phyloP scores from a whole-genome alignment of 2,797 vertebrate genomes.

The Agapornis canus region DNA sequence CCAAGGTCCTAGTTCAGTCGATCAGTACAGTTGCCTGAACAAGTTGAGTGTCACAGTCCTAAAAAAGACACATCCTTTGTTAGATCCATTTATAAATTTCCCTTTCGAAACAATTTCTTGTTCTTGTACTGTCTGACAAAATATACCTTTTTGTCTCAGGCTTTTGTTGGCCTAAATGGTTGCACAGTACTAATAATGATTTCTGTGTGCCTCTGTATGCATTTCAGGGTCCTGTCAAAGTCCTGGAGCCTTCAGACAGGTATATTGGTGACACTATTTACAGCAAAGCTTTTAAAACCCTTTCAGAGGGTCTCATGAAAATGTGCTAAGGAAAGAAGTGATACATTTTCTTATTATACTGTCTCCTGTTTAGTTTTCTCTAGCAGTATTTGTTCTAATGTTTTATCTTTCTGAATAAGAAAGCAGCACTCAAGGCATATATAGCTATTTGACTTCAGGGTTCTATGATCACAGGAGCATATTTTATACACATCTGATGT shows the following conservation, averaged over 20 bases:
- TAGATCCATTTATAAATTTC: background rate
- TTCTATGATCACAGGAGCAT: background rate
- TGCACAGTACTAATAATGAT: background rate
- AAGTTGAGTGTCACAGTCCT: background rate
- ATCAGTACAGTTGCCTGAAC: background rate
- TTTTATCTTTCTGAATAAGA: background rate
- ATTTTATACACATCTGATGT: background rate
- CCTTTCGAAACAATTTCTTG: background rate
- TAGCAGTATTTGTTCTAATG: background rate
- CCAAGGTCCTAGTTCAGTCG: background rate
- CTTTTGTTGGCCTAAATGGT: background rate
- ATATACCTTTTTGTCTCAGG: background rate
- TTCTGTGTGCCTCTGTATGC: background rate
- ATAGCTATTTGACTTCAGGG: background rate
- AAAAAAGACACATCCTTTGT: background rate
- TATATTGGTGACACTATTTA: background rate
- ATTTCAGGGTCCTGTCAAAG: background rate
- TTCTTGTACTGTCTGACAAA: background rate
- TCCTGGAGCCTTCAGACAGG: background rate
- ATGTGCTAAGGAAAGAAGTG: background rate
- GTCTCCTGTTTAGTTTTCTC: background rate
- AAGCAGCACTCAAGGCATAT: background rate
- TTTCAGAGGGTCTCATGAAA: background rate
- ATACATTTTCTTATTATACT: background rate
- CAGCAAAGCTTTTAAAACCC: background rate